Conservation (phyloP, 2,888 invertebrate species). For the Tetragnatha montana region DNA sequence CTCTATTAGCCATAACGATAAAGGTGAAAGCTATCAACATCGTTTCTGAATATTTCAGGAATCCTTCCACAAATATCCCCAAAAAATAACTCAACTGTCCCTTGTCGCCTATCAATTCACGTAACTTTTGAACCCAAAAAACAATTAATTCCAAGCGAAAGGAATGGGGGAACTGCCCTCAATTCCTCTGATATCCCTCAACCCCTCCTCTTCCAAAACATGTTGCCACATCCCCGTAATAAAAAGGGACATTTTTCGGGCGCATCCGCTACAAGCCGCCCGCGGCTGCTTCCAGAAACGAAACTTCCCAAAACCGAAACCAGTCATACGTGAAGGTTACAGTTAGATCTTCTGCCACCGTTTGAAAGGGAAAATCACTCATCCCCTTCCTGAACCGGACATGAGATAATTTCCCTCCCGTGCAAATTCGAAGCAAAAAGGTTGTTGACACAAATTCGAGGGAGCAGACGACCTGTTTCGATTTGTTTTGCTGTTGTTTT, state of each 20-base stretch:
- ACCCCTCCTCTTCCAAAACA: neutral
- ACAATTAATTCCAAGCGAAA: neutral
- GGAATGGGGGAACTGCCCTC: neutral
- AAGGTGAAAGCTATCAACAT: neutral
- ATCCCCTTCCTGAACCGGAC: constrained; percentile 55
- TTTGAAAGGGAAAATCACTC: constrained; percentile 48
- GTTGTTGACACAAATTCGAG: constrained; percentile 55
- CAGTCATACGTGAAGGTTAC: constrained; percentile 17
- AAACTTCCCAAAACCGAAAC: constrained; percentile 11
- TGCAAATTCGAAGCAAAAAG: constrained; percentile 27
- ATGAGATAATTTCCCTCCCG: constrained; percentile 12
- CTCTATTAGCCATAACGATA: neutral
- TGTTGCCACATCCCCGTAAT: neutral
- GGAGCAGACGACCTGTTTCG: constrained; percentile 40
- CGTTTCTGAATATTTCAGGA: neutral
- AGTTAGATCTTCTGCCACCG: neutral
- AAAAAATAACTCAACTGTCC: neutral
- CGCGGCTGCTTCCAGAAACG: neutral
- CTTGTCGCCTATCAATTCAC: neutral
- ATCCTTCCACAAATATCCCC: neutral
- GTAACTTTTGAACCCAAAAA: neutral
- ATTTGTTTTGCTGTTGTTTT: constrained; percentile 22
- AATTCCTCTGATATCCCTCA: constrained; percentile 4
- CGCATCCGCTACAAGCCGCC: constrained; percentile 6
- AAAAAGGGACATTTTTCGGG: neutral